A percentile compares a stretch with the other conserved stretches of the same genome.
phyloP scores from a whole-genome alignment of 2,797 vertebrate genomes.

The Rousettus madagascariensis region DNA sequence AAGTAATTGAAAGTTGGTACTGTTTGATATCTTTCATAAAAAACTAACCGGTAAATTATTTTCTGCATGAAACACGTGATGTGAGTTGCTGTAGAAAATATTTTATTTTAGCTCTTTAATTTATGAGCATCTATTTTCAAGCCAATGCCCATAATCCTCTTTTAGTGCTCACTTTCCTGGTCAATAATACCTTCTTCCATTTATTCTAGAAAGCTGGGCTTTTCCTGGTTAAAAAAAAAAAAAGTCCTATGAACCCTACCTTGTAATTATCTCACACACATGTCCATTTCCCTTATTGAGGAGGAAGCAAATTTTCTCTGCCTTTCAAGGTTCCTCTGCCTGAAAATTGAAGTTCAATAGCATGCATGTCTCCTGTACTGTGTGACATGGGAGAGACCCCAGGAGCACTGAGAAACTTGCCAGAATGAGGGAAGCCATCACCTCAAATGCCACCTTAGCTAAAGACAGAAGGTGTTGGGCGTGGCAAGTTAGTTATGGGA shows the following conservation, averaged over 20 bases:
- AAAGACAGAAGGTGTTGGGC: background rate
- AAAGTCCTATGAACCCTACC: background rate
- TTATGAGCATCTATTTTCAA: background rate
- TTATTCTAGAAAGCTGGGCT: background rate
- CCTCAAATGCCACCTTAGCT: background rate
- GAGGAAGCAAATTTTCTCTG: background rate
- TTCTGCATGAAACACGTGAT: background rate
- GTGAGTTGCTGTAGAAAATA: background rate
- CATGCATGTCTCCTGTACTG: background rate
- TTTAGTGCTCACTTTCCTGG: background rate
- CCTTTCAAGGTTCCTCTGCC: background rate
- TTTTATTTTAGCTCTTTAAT: background rate
- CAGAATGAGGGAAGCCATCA: too few relatives aligned
- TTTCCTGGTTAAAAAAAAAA: background rate
- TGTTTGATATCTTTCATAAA: background rate
- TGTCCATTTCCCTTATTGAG: background rate
- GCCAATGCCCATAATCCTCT: background rate
- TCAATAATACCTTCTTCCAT: background rate
- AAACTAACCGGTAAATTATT: background rate
- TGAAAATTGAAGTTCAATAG: background rate
- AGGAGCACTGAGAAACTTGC: too few relatives aligned
- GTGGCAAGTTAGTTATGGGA: background rate
- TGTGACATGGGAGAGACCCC: too few relatives aligned
- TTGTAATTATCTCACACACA: background rate
- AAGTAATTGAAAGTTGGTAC: background rate